Percentiles rank a stretch among this genome's conserved stretches.
Evolutionary conservation across 1,140 invertebrate genomes (phyloP).

Genomic region (Magallana ariakensis): DNA sequence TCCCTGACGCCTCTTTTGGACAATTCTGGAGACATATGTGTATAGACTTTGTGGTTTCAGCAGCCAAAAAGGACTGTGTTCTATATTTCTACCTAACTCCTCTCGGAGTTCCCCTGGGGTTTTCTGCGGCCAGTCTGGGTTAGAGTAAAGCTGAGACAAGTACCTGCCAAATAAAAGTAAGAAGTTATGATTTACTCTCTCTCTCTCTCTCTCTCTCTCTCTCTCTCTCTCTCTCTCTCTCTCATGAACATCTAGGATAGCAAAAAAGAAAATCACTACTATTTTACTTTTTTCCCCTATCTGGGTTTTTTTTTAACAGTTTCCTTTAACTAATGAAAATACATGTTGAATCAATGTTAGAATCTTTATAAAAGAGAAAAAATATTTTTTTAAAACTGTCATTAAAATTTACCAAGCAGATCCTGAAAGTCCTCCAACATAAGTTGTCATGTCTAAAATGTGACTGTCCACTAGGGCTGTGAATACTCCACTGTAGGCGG

Average conservation of each 20-base stretch:
- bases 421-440: slow-evolving; percentile 80
- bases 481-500: slow-evolving; percentile 79
- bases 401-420: slow-evolving; percentile 79
- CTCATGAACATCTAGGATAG: no score
- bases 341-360: no score
- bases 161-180: slow-evolving; percentile 72
- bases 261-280: no score
- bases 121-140: slow-evolving; percentile 76
- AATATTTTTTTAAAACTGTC: not conserved
- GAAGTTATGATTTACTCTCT: not conserved
- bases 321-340: no score
- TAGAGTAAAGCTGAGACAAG: slow-evolving; percentile 78
- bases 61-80: slow-evolving; percentile 75
- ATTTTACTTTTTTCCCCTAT: no score
- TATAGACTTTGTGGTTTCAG: slow-evolving; percentile 75
- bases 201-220: no score
- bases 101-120: slow-evolving; percentile 71
- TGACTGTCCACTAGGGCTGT: slow-evolving; percentile 78
- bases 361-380: no score
- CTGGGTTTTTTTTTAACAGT: no score
- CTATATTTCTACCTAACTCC: slow-evolving; percentile 78
- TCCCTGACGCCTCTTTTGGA: slow-evolving; percentile 77
- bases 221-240: no score
- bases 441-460: slow-evolving; percentile 79
- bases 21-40: slow-evolving; percentile 76